Percentiles rank a stretch among this genome's conserved stretches.
These are phyloP conservation scores for Tursiops truncatus DNA, from an alignment of 2,113 vertebrate species.

Conservation along the genomic window DNA sequence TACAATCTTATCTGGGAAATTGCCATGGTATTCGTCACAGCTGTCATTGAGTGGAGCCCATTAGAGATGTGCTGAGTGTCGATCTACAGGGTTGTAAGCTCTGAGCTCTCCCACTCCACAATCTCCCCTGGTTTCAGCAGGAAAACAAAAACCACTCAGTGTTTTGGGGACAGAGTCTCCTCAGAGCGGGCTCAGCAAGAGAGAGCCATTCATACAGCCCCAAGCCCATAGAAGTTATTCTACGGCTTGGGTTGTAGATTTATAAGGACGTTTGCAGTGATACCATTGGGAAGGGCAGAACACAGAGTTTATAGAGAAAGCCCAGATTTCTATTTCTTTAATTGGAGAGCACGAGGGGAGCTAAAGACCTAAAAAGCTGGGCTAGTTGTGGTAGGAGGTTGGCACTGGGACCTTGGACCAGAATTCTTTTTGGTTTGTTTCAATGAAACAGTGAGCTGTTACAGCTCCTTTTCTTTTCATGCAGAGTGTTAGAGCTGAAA, in stretches of 20 bases:
- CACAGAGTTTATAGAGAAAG: neutral
- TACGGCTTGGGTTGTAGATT: neutral
- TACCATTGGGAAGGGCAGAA: neutral
- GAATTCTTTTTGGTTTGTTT: neutral
- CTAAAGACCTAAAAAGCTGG: neutral
- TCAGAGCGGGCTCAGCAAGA: neutral
- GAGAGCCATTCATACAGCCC: neutral
- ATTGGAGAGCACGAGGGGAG: neutral
- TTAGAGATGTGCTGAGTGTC: slow-evolving; percentile 52
- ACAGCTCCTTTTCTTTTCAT: neutral
- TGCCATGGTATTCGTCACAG: slow-evolving; percentile 74
- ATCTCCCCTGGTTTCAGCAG: neutral
- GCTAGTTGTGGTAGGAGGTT: rapidly evolving
- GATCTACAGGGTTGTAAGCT: neutral
- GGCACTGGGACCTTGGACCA: neutral
- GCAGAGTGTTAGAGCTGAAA: neutral
- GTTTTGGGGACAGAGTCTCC: neutral
- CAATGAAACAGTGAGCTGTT: neutral
- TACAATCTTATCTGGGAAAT: slow-evolving; percentile 76
- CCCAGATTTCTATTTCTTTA: neutral
- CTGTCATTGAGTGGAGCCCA: slow-evolving; percentile 61
- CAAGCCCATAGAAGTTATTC: neutral
- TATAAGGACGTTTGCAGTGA: neutral
- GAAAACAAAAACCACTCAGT: neutral
- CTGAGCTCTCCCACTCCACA: neutral